Conservation (phyloP, 2,797 vertebrate species). For the Trichosurus vulpecula region DNA sequence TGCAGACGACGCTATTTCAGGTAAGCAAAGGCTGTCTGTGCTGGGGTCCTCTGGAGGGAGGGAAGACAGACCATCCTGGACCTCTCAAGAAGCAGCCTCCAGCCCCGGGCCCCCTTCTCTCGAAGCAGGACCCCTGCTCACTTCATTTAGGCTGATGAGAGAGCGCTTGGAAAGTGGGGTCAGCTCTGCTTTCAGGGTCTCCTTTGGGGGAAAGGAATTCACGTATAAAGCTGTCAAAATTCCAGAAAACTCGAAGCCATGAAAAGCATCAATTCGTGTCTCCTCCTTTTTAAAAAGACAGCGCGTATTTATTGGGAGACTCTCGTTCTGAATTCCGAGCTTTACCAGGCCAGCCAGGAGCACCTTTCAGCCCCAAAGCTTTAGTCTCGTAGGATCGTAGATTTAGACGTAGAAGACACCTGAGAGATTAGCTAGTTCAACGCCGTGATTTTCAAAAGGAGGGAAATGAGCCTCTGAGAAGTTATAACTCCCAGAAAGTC, state of each 20-base stretch:
- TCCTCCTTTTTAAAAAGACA: not conserved
- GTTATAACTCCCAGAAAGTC: too few relatives aligned
- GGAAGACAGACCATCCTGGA: too few relatives aligned
- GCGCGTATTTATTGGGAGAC: too few relatives aligned
- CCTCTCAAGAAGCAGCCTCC: fast-evolving
- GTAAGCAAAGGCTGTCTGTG: not conserved
- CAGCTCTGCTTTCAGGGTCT: not conserved
- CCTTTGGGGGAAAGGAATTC: not conserved
- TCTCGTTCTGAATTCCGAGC: too few relatives aligned
- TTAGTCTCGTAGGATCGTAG: too few relatives aligned
- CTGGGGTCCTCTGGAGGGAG: not conserved
- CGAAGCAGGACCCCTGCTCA: not conserved
- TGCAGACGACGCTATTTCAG: fast-evolving
- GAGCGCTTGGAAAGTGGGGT: not conserved
- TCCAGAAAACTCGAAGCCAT: not conserved
- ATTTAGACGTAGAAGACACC: too few relatives aligned
- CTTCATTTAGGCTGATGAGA: not conserved
- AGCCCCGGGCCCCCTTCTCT: not conserved
- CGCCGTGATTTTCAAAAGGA: too few relatives aligned
- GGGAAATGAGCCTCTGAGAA: too few relatives aligned
- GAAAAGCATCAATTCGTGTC: not conserved
- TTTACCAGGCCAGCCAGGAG: too few relatives aligned
- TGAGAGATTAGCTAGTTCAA: too few relatives aligned
- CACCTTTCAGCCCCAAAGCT: too few relatives aligned
- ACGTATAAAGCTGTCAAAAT: not conserved